Evolutionary conservation across 2,888 invertebrate genomes (phyloP), one percentile per base, ranked within the genome.

Genomic region (Eudasyphora cyanicolor): DNA sequence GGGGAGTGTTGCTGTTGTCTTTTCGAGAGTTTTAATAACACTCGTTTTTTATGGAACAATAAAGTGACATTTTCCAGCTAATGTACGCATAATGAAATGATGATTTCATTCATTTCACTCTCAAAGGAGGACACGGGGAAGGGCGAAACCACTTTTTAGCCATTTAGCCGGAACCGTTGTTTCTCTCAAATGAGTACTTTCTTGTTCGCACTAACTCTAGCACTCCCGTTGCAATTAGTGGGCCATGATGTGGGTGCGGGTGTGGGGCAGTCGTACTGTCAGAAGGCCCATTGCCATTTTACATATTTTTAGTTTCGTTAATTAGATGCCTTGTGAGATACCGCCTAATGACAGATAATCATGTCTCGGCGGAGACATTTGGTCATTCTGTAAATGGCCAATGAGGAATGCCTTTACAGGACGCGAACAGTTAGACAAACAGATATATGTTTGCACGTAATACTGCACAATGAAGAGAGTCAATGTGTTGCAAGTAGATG

Each of bases 71-170:
- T 67, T 35, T 71, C 57, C 64, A 49, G 27, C 57, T 35, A 49
- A 60, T 57, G 57, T 73, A 57, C 27, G 57, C n/a, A 71, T 24
- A 62, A 21, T 62, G 42, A 76, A 77, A 74, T 76, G 51, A 77
- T 82, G 60, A 62, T 79, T 54, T 45, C 79, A 79, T 76, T 79
- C 10, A 42, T 42, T 67, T 14, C 1, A n/a, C 67, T 67, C 21
- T 10, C 35, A 17, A 8, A 19, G 14, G 19, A 4, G 14, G 67
- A 8, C 38, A 12, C 38, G 38, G 35, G n/a, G 12, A 19, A 24
- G 67, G 38, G 42, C 10, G 42, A 67, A 42, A 7, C 24, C 67
- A 67, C 67, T 38, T 64, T 19, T 64, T 21, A 35, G 17, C 6
- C 42, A 38, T 38, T 67, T 42, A 5, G 5, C 19, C 2, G 17